Base-by-base conservation (phyloP, 2,797 vertebrate species). In the Craterocephalus amniculus region DNA sequence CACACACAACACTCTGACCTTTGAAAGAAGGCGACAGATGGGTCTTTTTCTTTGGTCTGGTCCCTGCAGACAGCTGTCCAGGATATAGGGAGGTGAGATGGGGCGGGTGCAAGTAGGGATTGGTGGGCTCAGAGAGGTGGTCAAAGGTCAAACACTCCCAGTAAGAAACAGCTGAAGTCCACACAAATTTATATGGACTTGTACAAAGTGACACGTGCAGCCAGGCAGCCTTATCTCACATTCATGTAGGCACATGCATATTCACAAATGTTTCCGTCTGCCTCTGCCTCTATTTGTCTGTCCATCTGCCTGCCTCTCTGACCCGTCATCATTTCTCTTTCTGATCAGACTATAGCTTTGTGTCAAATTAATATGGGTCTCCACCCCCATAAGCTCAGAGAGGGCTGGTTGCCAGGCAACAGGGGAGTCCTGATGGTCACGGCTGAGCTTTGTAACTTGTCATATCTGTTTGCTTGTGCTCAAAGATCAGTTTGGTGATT, bases 21-120 rank as follows among this genome's bases (percentile, higher is more conserved):
- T 86, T 90, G 88, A 91, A 90, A 88, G 91, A 91, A 85, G 76
- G 82, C 89, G 79, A 93, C 94, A 95, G 93, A 94, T 95, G 94
- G 93, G 83, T 85, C 86, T 83, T 84, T 84, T 85, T 93, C 87
- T 91, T 79, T 88, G 79, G 73, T 78, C 89, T 84, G 78, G 88
- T 89, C 86, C 82, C 75, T 70, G 72, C 72, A 79, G 82, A 89
- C 93, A 95, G 93, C 94, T 95, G 94, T 87, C 80, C 79, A 81
- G 80, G 83, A 86, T 81, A 77, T 40, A 63, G 80, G 77, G 78
- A 85, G 69, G 48, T 63, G 72, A 72, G 71, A 79, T 51, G 55
- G 66, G 45, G 64, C 38, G 66, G 45, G 63, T 48, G 48, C 31
- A 36, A 38, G 54, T 59, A 40, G 3, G 55, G 55, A 29, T 35